phyloP scores from a whole-genome alignment of 2,888 invertebrate species.

The Zaprionus bogoriensis region DNA sequence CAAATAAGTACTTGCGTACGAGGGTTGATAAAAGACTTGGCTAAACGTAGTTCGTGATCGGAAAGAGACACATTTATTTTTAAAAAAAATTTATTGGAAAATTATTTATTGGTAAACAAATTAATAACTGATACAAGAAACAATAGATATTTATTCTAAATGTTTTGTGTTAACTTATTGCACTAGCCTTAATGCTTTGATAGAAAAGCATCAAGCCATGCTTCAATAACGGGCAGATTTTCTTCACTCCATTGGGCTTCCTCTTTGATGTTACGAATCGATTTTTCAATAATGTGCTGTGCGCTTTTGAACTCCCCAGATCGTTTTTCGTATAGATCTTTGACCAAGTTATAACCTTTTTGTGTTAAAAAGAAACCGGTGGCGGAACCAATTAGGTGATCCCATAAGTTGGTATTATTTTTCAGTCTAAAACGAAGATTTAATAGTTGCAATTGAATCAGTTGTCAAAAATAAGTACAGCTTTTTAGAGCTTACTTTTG shows the following conservation, averaged over 20 bases:
- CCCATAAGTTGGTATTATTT: slow-evolving; percentile 89
- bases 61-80: background rate
- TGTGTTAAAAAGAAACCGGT: slow-evolving; percentile 90
- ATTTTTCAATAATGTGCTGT: slow-evolving; percentile 88
- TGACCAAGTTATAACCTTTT: slow-evolving; percentile 88
- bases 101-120: too few species aligned
- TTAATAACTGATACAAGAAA: background rate
- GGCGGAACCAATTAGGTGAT: slow-evolving; percentile 88
- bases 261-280: slow-evolving; percentile 88
- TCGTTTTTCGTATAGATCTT: slow-evolving; percentile 86
- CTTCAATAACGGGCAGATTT: slow-evolving; percentile 89
- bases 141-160: too few species aligned
- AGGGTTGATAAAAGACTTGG: slow-evolving; percentile 13
- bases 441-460: background rate
- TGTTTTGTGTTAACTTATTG: too few species aligned
- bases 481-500: slow-evolving; percentile 84
- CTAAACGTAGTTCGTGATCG: background rate
- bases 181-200: background rate
- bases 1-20: background rate
- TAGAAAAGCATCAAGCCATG: slow-evolving; percentile 87
- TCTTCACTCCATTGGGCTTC: slow-evolving; percentile 90
- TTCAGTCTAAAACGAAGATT: slow-evolving; percentile 84
- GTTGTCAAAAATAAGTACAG: background rate
- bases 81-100: too few species aligned
- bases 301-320: slow-evolving; percentile 89